phyloP scores from a whole-genome alignment of 2,888 invertebrate genomes.

The Pammene aurita region DNA sequence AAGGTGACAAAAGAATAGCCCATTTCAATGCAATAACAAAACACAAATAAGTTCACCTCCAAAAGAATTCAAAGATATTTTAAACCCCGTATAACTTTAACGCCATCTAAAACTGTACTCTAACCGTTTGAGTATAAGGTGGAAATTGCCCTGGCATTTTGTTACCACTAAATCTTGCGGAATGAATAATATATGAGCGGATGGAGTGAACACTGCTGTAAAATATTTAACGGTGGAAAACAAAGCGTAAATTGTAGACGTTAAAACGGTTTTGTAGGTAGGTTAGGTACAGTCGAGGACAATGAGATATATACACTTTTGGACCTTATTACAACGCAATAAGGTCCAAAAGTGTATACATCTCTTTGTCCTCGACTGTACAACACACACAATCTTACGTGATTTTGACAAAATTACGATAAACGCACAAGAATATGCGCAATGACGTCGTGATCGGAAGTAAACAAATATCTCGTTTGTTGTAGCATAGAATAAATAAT shows the following conservation, averaged over 20 bases:
- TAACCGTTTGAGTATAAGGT: not conserved
- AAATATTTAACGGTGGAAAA: constrained; percentile 29
- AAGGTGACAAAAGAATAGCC: too few species aligned
- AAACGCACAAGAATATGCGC: too few species aligned
- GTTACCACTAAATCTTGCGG: constrained; percentile 16
- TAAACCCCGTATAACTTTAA: not conserved
- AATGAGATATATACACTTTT: too few species aligned
- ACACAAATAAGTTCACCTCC: not conserved
- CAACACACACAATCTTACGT: not conserved
- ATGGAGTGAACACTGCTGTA: constrained; percentile 28
- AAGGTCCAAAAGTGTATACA: too few species aligned
- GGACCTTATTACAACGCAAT: too few species aligned
- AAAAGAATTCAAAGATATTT: not conserved
- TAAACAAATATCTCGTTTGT: too few species aligned
- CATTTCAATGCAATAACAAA: not conserved
- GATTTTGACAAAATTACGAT: too few species aligned
- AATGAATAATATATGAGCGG: constrained; percentile 32
- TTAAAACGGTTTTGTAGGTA: constrained; percentile 15
- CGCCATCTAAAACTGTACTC: not conserved
- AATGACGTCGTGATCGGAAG: too few species aligned
- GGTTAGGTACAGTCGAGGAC: too few species aligned
- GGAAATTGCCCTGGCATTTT: not conserved
- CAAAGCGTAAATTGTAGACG: constrained; percentile 20
- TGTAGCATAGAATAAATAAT: too few species aligned
- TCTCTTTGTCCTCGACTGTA: too few species aligned